Percentiles rank a stretch among this genome's conserved stretches.
phyloP scores from a whole-genome alignment of 1,140 invertebrate species.

The Bradynema listronoti region DNA sequence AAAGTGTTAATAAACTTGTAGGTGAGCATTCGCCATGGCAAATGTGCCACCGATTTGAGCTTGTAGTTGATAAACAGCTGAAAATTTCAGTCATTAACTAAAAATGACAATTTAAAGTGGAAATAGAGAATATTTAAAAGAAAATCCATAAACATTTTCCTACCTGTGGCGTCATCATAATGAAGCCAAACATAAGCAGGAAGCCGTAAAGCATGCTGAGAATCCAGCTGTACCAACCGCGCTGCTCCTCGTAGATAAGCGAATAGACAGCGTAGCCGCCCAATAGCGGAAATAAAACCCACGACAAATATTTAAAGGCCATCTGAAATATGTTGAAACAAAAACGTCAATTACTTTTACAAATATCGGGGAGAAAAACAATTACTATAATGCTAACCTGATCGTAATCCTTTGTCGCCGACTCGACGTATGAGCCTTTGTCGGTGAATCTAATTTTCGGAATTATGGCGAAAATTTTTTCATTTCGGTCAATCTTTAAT shows the following conservation, averaged over 20 bases:
- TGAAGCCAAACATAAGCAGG: slow-evolving; percentile 95
- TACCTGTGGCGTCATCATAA: no score
- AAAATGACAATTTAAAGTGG: slow-evolving; percentile 16
- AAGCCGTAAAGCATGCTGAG: slow-evolving; percentile 92
- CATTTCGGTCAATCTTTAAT: slow-evolving; percentile 71
- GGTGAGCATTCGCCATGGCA: slow-evolving; percentile 95
- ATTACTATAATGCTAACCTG: slow-evolving; percentile 60
- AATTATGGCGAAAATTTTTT: slow-evolving; percentile 70
- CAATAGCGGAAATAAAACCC: slow-evolving; percentile 85
- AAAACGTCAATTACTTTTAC: not conserved
- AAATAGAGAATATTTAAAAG: slow-evolving; percentile 8
- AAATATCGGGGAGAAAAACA: not conserved
- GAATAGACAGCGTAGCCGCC: slow-evolving; percentile 88
- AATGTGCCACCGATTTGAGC: slow-evolving; percentile 92
- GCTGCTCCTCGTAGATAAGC: slow-evolving; percentile 91
- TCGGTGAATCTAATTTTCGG: slow-evolving; percentile 76
- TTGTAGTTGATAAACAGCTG: slow-evolving; percentile 98
- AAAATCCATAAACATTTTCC: slow-evolving; percentile 3
- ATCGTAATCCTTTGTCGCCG: slow-evolving; percentile 88
- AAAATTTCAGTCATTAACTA: slow-evolving; percentile 66
- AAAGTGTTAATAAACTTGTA: slow-evolving; percentile 99
- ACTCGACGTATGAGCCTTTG: slow-evolving; percentile 92
- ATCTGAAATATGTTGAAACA: slow-evolving; percentile 61
- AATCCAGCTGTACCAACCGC: slow-evolving; percentile 87
- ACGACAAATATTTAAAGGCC: slow-evolving; percentile 90